Conservation (phyloP, 2,113 vertebrate species). For the Pholis gunnellus region DNA sequence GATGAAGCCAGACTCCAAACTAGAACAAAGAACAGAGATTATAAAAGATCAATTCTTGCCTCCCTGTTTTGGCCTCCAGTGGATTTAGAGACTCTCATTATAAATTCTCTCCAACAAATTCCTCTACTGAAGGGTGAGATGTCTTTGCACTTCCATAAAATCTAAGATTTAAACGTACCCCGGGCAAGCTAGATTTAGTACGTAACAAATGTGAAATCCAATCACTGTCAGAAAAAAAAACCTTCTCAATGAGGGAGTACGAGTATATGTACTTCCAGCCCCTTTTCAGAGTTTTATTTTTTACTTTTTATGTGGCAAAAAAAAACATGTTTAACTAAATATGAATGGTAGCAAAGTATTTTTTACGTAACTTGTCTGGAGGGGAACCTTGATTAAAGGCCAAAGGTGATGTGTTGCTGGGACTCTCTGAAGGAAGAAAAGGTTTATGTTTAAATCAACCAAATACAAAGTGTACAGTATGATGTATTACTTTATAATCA, state of each 20-base stretch:
- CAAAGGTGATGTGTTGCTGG: slow-evolving; percentile 2
- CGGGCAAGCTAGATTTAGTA: not conserved
- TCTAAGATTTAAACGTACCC: not conserved
- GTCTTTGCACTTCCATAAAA: not conserved
- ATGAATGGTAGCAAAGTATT: too few species aligned
- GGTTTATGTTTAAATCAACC: not conserved
- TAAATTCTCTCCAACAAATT: slow-evolving; percentile 5
- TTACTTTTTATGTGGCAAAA: too few species aligned
- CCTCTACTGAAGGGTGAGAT: not conserved
- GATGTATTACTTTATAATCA: not conserved
- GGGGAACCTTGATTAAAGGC: slow-evolving; percentile 1
- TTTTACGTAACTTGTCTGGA: too few species aligned
- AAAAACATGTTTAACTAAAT: too few species aligned
- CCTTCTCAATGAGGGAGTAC: too few species aligned
- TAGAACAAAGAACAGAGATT: slow-evolving; percentile 26
- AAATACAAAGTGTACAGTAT: not conserved
- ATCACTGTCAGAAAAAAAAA: not conserved
- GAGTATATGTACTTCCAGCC: too few species aligned
- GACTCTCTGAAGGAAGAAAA: not conserved
- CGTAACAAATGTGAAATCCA: not conserved
- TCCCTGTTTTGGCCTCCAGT: slow-evolving; percentile 2
- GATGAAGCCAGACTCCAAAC: slow-evolving; percentile 8
- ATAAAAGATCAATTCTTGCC: slow-evolving; percentile 1
- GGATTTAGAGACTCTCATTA: slow-evolving; percentile 25
- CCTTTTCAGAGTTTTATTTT: too few species aligned